These are phyloP conservation scores for Cyclophora punctaria DNA, from an alignment of 2,888 invertebrate species.

Conservation along the genomic window DNA sequence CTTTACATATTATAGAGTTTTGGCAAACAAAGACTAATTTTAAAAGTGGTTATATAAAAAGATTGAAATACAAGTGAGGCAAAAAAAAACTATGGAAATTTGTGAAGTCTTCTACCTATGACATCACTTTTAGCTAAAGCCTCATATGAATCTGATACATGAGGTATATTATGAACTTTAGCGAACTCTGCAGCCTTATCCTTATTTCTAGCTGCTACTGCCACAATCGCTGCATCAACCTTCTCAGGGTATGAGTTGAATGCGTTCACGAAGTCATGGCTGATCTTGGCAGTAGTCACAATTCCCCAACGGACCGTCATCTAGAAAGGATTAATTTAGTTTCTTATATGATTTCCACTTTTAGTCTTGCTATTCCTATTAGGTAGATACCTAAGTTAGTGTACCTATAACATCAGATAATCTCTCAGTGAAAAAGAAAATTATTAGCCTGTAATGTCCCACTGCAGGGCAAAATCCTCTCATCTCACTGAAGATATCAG, in stretches of 20 bases:
- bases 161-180: constrained; percentile 78
- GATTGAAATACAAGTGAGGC: too few relatives aligned
- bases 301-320: constrained; percentile 87
- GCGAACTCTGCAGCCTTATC: constrained; percentile 84
- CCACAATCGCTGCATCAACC: constrained; percentile 80
- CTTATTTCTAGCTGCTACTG: constrained; percentile 83
- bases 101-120: constrained; percentile 74
- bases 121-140: constrained; percentile 81
- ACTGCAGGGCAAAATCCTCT: too few relatives aligned
- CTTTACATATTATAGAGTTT: too few relatives aligned
- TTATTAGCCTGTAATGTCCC: too few relatives aligned
- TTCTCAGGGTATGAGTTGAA: constrained; percentile 76
- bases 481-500: too few relatives aligned
- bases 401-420: too few relatives aligned
- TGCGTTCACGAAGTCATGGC: constrained; percentile 87
- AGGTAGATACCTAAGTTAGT: too few relatives aligned
- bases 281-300: constrained; percentile 86
- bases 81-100: neutral
- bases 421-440: too few relatives aligned
- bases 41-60: too few relatives aligned
- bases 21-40: too few relatives aligned
- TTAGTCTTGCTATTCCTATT: too few relatives aligned
- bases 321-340: constrained; percentile 14
- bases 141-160: constrained; percentile 82
- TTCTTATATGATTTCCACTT: too few relatives aligned